A percentile compares a stretch with the other conserved stretches of the same genome.
Conservation (phyloP, 2,797 vertebrate genomes). For the Pagetopsis macropterus region DNA sequence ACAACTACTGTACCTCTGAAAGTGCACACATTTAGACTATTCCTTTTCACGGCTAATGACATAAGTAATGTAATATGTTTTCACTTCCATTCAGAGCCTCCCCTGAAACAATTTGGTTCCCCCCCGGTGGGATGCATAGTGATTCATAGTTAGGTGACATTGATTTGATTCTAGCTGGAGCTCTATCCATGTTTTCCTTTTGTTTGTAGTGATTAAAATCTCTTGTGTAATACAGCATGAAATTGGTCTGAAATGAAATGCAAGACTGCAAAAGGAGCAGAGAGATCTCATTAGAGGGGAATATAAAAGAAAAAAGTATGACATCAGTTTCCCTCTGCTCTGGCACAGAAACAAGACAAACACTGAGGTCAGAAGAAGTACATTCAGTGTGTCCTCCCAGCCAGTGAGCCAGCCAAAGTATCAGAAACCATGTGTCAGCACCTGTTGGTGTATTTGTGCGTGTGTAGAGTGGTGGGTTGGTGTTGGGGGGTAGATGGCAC, state of each 20-base stretch:
- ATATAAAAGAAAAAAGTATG: not conserved
- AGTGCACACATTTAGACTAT: no score
- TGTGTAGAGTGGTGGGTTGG: not conserved
- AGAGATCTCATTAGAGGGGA: not conserved
- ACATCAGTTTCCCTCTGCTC: constrained; percentile 4
- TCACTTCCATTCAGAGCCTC: no score
- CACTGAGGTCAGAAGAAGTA: constrained; percentile 41
- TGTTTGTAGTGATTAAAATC: not conserved
- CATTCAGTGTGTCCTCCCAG: constrained; percentile 18
- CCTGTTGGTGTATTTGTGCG: constrained; percentile 8
- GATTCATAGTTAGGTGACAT: not conserved
- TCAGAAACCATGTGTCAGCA: constrained; percentile 7
- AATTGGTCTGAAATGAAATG: not conserved
- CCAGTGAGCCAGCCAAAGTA: constrained; percentile 15
- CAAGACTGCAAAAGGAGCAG: not conserved
- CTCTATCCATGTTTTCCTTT: not conserved
- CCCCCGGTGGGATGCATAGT: not conserved
- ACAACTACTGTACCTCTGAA: no score
- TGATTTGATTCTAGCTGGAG: not conserved
- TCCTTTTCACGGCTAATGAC: no score
- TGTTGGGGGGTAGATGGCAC: constrained; percentile 19
- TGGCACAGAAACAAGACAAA: constrained; percentile 5
- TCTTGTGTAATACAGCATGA: not conserved
- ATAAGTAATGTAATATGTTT: no score
- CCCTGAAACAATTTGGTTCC: no score